These are phyloP conservation scores for Mythimna impura DNA, from an alignment of 2,888 invertebrate species.

Conservation along the genomic window DNA sequence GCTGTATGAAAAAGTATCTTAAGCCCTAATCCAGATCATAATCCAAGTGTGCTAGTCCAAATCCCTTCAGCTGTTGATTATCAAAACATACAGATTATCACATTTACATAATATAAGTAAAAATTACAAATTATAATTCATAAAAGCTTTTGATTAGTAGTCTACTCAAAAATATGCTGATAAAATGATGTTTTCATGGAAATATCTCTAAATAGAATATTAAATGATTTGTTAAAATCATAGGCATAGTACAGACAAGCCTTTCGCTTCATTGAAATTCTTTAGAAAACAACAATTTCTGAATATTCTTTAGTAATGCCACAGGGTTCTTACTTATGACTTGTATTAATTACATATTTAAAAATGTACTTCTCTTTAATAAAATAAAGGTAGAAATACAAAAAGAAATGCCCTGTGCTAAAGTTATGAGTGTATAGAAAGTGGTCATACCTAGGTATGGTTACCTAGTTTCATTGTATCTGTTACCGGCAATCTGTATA, in stretches of 20 bases:
- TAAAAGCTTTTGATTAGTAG: slow-evolving; percentile 19
- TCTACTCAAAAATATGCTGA: not conserved
- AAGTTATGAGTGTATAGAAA: too few species aligned
- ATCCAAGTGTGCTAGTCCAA: too few species aligned
- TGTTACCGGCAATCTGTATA: too few species aligned
- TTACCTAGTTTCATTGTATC: too few species aligned
- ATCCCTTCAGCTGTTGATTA: too few species aligned
- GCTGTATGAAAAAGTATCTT: not conserved
- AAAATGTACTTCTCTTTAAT: not conserved
- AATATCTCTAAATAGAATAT: not conserved
- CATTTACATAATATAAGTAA: too few species aligned
- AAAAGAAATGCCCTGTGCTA: too few species aligned
- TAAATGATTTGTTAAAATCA: not conserved
- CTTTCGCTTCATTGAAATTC: not conserved
- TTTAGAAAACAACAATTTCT: not conserved
- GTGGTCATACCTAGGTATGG: too few species aligned
- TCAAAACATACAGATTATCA: too few species aligned
- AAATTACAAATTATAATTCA: not conserved
- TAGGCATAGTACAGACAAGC: not conserved
- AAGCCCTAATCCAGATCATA: too few species aligned
- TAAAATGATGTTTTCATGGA: not conserved
- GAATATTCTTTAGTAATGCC: not conserved
- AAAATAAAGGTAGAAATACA: not conserved
- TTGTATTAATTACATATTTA: not conserved
- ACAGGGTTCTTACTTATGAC: slow-evolving; percentile 9